Conservation (phyloP, 2,888 invertebrate genomes). For the Rhamphomyia laevipes region DNA sequence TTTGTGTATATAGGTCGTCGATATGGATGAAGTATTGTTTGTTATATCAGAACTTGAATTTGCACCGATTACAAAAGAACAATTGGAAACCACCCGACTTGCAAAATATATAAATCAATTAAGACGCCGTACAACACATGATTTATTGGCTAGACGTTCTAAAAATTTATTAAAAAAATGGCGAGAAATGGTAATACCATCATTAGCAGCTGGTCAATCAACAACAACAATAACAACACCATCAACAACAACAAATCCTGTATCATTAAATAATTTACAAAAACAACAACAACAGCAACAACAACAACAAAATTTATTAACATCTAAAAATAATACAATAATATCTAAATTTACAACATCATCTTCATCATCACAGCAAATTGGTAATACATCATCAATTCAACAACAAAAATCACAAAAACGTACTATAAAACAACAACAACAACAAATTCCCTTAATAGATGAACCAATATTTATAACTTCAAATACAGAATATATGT, state of each 20-base stretch:
- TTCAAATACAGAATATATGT: no score
- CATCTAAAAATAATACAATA: not conserved
- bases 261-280: not conserved
- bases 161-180: conserved; percentile 87
- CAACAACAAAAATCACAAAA: no score
- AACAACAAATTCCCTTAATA: not conserved
- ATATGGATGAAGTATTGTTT: conserved; percentile 87
- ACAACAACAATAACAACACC: conserved; percentile 9
- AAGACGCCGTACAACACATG: conserved; percentile 73
- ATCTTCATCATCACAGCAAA: not conserved
- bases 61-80: conserved; percentile 40
- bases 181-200: conserved; percentile 63
- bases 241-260: not conserved
- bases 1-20: conserved; percentile 61
- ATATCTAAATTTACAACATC: not conserved
- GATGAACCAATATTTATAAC: no score
- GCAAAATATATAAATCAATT: conserved; percentile 89
- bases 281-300: conserved; percentile 1
- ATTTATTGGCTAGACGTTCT: conserved; percentile 73
- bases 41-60: conserved; percentile 91
- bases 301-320: not conserved
- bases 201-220: not conserved
- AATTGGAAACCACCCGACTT: conserved; percentile 72
- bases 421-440: not conserved
- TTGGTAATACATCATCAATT: no score